Conservation (phyloP, 2,888 invertebrate species). For the Isoperla grammatica region DNA sequence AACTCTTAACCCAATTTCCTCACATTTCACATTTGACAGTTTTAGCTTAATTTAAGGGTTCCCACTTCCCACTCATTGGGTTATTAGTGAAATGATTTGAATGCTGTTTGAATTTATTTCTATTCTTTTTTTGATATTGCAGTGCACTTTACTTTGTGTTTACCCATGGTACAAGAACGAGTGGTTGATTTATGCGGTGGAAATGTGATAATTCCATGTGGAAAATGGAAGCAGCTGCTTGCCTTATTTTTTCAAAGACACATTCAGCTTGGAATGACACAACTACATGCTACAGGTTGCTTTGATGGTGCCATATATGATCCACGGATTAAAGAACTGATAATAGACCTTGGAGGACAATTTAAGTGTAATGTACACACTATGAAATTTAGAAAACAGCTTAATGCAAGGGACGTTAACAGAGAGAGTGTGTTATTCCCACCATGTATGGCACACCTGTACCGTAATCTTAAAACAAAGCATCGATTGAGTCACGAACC, state of each 20-base stretch:
- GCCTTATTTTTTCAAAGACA: slow-evolving; percentile 47
- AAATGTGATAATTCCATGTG: slow-evolving; percentile 50
- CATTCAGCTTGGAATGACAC: slow-evolving; percentile 36
- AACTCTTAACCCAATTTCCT: too few relatives aligned
- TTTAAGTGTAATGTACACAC: slow-evolving; percentile 31
- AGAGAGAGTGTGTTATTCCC: slow-evolving; percentile 46
- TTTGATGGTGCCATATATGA: slow-evolving; percentile 32
- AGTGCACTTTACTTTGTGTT: slow-evolving; percentile 53
- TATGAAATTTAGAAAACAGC: slow-evolving; percentile 38
- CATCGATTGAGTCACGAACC: slow-evolving; percentile 61
- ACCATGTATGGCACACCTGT: slow-evolving; percentile 61
- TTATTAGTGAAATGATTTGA: slow-evolving; percentile 36
- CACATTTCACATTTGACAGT: too few relatives aligned
- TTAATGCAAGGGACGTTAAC: slow-evolving; percentile 42
- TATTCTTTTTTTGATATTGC: slow-evolving; percentile 39
- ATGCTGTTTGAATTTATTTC: slow-evolving; percentile 35
- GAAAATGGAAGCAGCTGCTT: slow-evolving; percentile 51
- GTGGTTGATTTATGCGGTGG: slow-evolving; percentile 51
- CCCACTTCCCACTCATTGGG: too few relatives aligned
- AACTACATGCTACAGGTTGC: slow-evolving; percentile 16
- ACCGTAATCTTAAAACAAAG: slow-evolving; percentile 47
- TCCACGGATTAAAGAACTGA: slow-evolving; percentile 34
- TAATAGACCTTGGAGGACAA: slow-evolving; percentile 2
- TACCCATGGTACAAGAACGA: slow-evolving; percentile 49
- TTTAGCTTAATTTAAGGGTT: too few relatives aligned